Evolutionary conservation across 2,113 vertebrate species (phyloP).

Genomic region (Dasyornis broadbenti): DNA sequence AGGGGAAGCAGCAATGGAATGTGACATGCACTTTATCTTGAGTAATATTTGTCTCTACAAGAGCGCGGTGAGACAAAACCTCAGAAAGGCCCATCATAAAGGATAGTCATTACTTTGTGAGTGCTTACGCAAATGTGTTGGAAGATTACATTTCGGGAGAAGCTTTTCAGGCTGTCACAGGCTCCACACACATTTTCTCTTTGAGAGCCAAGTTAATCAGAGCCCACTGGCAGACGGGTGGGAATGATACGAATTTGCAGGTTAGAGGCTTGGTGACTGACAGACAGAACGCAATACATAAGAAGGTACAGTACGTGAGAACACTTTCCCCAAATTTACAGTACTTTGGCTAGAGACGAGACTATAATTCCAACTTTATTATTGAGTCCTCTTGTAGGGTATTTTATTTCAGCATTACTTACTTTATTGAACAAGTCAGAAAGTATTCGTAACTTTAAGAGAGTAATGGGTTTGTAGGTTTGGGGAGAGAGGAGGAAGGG

Average conservation of each 20-base stretch:
- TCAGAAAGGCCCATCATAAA: not conserved
- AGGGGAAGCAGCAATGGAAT: not conserved
- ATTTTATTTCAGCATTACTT: not conserved
- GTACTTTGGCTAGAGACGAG: not conserved
- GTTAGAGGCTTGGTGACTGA: not conserved
- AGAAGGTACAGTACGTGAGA: not conserved
- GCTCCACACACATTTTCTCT: not conserved
- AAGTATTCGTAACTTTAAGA: not conserved
- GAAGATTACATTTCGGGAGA: not conserved
- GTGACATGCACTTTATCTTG: slow-evolving; percentile 27
- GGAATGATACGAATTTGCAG: not conserved
- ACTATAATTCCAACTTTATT: not conserved
- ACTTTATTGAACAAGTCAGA: not conserved
- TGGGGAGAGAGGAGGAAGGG: not conserved
- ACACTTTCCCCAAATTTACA: not conserved
- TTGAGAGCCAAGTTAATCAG: not conserved
- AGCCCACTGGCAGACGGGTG: not conserved
- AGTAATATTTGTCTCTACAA: slow-evolving; percentile 13
- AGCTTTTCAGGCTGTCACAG: not conserved
- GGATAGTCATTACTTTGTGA: not conserved
- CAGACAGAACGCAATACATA: not conserved
- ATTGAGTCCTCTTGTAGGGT: not conserved
- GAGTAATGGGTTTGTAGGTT: not conserved
- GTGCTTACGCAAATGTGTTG: not conserved
- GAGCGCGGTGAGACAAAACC: not conserved